phyloP scores from a whole-genome alignment of 2,888 invertebrate genomes.

The Copidosoma aretas region DNA sequence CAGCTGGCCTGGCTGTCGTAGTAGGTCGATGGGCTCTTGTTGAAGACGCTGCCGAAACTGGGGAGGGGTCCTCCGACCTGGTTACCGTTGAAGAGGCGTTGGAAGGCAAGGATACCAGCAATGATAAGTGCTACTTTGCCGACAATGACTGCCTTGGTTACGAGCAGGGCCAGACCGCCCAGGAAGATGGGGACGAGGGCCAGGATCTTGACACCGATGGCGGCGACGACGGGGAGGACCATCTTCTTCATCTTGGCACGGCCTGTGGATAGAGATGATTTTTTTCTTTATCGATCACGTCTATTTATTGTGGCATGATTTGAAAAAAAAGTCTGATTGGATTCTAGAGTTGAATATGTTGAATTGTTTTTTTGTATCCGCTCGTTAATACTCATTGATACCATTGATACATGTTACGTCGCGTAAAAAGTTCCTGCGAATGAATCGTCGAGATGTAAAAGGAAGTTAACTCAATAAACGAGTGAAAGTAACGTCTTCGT shows the following conservation, averaged over 20 bases:
- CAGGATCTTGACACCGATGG: conserved; percentile 75
- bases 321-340: too few relatives aligned
- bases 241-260: conserved; percentile 79
- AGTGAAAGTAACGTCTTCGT: background rate
- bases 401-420: too few relatives aligned
- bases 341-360: too few relatives aligned
- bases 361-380: too few relatives aligned
- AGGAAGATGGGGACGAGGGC: conserved; percentile 75
- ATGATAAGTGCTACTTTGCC: conserved; percentile 80
- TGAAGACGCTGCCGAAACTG: conserved; percentile 41
- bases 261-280: conserved; percentile 14
- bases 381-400: too few relatives aligned
- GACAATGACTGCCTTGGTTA: conserved; percentile 78
- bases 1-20: conserved; percentile 48
- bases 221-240: conserved; percentile 72
- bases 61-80: conserved; percentile 46
- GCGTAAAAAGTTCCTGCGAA: too few relatives aligned
- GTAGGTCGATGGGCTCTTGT: conserved; percentile 48
- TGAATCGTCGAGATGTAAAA: too few relatives aligned
- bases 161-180: conserved; percentile 75
- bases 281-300: too few relatives aligned
- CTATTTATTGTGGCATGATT: too few relatives aligned
- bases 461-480: too few relatives aligned
- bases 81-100: conserved; percentile 71
- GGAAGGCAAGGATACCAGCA: conserved; percentile 74